phyloP scores from a whole-genome alignment of 2,888 invertebrate species.

The Hybos culiciformis region DNA sequence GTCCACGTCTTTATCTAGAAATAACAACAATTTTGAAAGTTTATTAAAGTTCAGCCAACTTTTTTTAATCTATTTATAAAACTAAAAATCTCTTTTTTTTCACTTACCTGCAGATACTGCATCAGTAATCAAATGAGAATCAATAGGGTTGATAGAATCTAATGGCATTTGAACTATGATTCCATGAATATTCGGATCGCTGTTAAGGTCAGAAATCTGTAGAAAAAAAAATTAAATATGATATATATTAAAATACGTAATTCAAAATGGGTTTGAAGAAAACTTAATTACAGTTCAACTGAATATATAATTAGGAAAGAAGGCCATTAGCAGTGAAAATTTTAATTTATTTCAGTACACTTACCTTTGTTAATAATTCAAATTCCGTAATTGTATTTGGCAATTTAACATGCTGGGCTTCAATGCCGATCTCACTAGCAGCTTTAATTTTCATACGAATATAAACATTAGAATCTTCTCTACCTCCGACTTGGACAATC shows the following conservation, averaged over 20 bases:
- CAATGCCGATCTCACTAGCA: slow-evolving; percentile 80
- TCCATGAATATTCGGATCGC: slow-evolving; percentile 74
- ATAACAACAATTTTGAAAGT: no score
- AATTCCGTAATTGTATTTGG: slow-evolving; percentile 66
- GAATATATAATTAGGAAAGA: neutral
- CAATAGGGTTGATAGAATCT: slow-evolving; percentile 68
- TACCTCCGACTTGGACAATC: slow-evolving; percentile 90
- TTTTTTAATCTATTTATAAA: no score
- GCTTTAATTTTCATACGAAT: slow-evolving; percentile 92
- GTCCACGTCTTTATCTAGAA: slow-evolving; percentile 6
- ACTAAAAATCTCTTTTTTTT: no score
- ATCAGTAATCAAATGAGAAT: slow-evolving; percentile 77
- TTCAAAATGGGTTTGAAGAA: neutral
- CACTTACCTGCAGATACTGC: slow-evolving; percentile 71
- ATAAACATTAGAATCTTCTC: slow-evolving; percentile 97
- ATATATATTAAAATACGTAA: neutral
- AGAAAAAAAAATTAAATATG: neutral
- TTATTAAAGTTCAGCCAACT: no score
- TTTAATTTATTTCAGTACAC: neutral
- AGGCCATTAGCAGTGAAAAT: no score
- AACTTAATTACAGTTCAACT: neutral
- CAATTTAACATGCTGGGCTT: slow-evolving; percentile 64
- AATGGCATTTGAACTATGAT: slow-evolving; percentile 96
- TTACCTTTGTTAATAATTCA: slow-evolving; percentile 39
- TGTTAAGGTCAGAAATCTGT: slow-evolving; percentile 48